Evolutionary conservation across 1,140 invertebrate genomes (phyloP).

Genomic region (Aphaenogaster ashmeadi): DNA sequence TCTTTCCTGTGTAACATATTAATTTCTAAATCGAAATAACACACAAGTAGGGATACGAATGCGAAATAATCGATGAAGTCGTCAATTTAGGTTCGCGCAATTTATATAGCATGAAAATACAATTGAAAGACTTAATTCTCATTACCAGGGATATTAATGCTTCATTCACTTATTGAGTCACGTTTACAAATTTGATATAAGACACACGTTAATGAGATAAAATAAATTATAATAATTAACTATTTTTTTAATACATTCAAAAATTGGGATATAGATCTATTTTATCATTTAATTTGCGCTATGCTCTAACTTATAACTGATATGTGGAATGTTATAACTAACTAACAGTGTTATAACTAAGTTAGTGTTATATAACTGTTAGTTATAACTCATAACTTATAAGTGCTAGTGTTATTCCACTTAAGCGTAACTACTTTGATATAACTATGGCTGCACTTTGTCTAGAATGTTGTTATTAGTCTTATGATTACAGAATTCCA

Average conservation of each 20-base stretch:
- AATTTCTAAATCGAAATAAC: conserved; percentile 17
- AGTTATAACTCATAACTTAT: neutral
- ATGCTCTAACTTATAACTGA: neutral
- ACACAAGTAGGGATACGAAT: neutral
- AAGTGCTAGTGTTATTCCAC: neutral
- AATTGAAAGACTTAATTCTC: neutral
- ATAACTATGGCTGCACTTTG: neutral
- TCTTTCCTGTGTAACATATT: conserved; percentile 2
- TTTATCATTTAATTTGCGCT: neutral
- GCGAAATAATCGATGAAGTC: neutral
- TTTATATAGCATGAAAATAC: neutral
- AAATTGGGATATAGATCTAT: neutral
- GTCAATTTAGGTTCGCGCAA: neutral
- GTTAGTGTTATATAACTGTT: neutral
- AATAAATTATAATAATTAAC: neutral
- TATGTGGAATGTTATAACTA: neutral
- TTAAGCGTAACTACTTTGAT: neutral
- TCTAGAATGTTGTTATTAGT: neutral
- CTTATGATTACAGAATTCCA: neutral
- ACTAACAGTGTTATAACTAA: neutral
- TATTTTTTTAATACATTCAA: neutral
- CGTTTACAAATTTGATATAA: neutral
- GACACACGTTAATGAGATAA: neutral
- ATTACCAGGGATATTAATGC: neutral
- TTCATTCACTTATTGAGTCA: neutral